Base-by-base conservation (phyloP, 2,888 invertebrate genomes). In the Rugalucina vietnamica region DNA sequence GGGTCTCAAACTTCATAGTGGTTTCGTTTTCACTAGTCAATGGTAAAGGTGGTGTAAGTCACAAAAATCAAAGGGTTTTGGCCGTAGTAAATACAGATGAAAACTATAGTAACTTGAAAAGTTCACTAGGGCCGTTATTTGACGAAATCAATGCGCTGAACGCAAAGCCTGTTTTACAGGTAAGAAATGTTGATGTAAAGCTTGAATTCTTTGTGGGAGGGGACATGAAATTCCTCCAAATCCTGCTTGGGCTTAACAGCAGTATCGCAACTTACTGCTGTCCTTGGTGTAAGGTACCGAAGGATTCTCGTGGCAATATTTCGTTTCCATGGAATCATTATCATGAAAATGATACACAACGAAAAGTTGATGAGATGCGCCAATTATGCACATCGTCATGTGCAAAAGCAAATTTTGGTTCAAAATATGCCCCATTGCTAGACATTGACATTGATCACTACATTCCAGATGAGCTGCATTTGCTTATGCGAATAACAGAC, bases 401-500 rank as follows among this genome's bases (percentile, higher is more conserved):
- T 29, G 29, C 29, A 60, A 27, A 24, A 27, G 5, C 24, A 60
- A 24, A 60, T 10, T 75, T 54, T 36, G 37, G 39, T 27, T 72
- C 29, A 21, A 60, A 60, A 60, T 60, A 24, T 27, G 29, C 24
- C 5, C 81, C 81, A 10, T 49, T 81, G 5, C 43, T 84, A 1
- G 54, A 79, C 12, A 75, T 81, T 60, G 81, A 81, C 5, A 21
- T 75, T n/a, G 36, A 76, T 27, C 69, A 84, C 32, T 72, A 80
- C 12, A 32, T 84, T 18, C 70, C 77, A 8, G 76, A 84, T 69
- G 73, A 81, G 50, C 49, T 84, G 5, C 84, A 81, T 76, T 29
- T 81, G 18, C 24, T 84, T 39, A 84, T 84, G 81, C 21, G 81
- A 18, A 81, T 81, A n/a, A 57, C 70, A 36, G 84, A 81, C 65